Percentiles rank a stretch among this genome's conserved stretches.
phyloP scores from a whole-genome alignment of 2,888 invertebrate species.

The Apodemia zela region DNA sequence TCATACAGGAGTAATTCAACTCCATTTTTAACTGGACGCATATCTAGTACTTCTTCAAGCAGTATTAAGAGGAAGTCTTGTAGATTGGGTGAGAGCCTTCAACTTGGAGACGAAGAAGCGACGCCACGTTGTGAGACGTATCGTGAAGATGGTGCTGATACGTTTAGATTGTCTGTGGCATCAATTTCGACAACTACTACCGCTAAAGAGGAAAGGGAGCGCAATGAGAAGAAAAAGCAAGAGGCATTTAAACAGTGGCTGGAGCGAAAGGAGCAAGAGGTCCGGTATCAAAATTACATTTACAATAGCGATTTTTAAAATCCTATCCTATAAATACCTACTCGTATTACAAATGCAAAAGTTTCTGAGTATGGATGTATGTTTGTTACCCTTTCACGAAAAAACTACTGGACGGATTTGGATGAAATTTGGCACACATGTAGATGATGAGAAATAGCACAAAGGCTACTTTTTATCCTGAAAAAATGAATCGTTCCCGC shows the following conservation, averaged over 20 bases:
- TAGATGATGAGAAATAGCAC: too few species aligned
- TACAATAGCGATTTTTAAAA: neutral
- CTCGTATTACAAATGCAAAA: too few species aligned
- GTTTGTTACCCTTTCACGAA: too few species aligned
- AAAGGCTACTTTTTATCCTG: too few species aligned
- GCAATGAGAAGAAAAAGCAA: slow-evolving; percentile 58
- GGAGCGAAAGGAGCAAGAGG: slow-evolving; percentile 68
- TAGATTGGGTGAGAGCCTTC: slow-evolving; percentile 38
- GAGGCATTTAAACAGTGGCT: slow-evolving; percentile 68
- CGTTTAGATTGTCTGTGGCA: slow-evolving; percentile 66
- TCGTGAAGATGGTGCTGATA: slow-evolving; percentile 63
- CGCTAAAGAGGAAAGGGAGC: slow-evolving; percentile 67
- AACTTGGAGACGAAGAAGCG: slow-evolving; percentile 39
- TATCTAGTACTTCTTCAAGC: slow-evolving; percentile 53
- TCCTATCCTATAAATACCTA: too few species aligned
- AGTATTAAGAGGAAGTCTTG: slow-evolving; percentile 67
- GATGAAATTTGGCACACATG: too few species aligned
- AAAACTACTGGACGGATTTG: too few species aligned
- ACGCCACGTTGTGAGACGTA: slow-evolving; percentile 60
- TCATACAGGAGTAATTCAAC: slow-evolving; percentile 67
- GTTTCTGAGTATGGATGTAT: too few species aligned
- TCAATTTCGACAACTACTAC: slow-evolving; percentile 68
- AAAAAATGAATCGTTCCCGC: too few species aligned
- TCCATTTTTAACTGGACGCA: slow-evolving; percentile 60
- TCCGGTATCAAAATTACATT: slow-evolving; percentile 31